phyloP scores from a whole-genome alignment of 2,797 vertebrate species.

The Poeciliopsis presidionis region DNA sequence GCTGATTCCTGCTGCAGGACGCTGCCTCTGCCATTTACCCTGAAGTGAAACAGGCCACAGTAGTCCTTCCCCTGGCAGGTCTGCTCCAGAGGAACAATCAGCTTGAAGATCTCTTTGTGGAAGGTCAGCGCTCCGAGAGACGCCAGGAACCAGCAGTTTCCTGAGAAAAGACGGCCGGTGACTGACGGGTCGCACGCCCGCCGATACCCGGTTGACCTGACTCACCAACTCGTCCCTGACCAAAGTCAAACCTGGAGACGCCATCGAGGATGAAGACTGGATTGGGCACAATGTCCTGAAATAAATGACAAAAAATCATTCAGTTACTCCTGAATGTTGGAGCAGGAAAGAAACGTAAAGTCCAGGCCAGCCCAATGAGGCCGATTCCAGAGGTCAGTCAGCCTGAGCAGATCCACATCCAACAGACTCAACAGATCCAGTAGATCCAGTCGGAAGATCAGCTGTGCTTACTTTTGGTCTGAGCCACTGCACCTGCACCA shows the following conservation, averaged over 20 bases:
- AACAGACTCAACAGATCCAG: not conserved
- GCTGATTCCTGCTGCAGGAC: not conserved
- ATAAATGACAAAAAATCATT: not conserved
- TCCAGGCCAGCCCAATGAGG: not conserved
- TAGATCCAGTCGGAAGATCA: not conserved
- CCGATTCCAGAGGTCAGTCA: not conserved
- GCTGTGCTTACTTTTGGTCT: slow-evolving; percentile 72
- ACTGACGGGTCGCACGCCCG: accelerated
- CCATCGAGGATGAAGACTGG: slow-evolving; percentile 69
- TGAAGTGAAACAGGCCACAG: slow-evolving; percentile 82
- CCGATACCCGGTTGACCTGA: not conserved
- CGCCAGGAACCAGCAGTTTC: slow-evolving; percentile 84
- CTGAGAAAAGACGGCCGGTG: slow-evolving; percentile 37
- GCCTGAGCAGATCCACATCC: not conserved
- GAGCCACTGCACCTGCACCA: slow-evolving; percentile 69
- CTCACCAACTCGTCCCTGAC: slow-evolving; percentile 77
- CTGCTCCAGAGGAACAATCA: slow-evolving; percentile 73
- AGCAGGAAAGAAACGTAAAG: not conserved
- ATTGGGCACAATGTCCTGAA: slow-evolving; percentile 61
- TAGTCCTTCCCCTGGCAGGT: slow-evolving; percentile 61
- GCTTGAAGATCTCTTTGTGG: slow-evolving; percentile 42
- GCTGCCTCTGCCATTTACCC: slow-evolving; percentile 50
- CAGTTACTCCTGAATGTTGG: not conserved
- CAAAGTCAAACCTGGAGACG: slow-evolving; percentile 78
- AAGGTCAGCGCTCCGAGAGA: slow-evolving; percentile 79